Base-by-base conservation (phyloP, 1,140 invertebrate species). In the Drosophila rufa region DNA sequence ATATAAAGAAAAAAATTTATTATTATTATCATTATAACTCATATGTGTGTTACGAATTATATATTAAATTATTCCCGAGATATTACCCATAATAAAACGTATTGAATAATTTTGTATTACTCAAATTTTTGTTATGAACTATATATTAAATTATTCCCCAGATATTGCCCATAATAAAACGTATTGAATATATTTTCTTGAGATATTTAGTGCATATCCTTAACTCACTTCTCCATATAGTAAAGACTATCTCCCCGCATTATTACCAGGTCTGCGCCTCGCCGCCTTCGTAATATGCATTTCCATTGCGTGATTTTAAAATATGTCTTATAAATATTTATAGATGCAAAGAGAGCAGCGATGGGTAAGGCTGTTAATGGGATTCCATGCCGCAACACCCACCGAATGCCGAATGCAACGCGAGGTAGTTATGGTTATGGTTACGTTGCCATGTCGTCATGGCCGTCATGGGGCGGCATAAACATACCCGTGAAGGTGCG, bases 281-380 rank as follows among this genome's bases (percentile, higher is more conserved):
- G 6, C 11, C 25, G 15, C 14, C 36, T 22, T 33, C 22, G 12
- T 1, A 30, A 22, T 51, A 71, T 51, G 53, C 46, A 60, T 19
- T 33, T 36, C 6, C n/a, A 46, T 73, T 73, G 69, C 69, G 67
- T 73, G 69, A 40, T 51, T 61, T 55, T 59, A 53, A 56, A 62
- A 59, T 67, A 58, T 58, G 27, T n/a, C 22, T 33, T 73, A 86
- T 86, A 82, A 70, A 85, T 86, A 74, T 83, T 79, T 69, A 78
- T 81, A 65, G 55, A 67, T 80, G 70, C 75, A 77, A 40, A 66
- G 43, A 53, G 57, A 53, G 71, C 70, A 75, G 71, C 25, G 55
- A 67, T 67, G 66, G 79, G 66, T 43, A 58, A 76, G 57, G 61
- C 43, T 22, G 75, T n/a, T 79, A 78, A 70, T 78, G 64, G 59